phyloP scores from a whole-genome alignment of 2,113 vertebrate genomes.

The Gorsachius goisagi region DNA sequence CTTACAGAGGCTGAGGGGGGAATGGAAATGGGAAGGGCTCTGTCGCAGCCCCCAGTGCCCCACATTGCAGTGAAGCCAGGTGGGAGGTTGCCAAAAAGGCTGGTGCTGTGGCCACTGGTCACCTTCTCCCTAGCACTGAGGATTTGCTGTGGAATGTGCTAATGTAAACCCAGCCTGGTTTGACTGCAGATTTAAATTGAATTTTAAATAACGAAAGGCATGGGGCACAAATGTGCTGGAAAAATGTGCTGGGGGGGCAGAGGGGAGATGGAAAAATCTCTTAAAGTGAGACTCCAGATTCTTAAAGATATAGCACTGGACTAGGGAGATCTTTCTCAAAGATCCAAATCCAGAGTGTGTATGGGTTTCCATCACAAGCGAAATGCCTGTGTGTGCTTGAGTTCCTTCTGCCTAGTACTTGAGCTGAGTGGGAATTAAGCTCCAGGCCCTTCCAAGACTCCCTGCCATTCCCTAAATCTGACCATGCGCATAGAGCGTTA shows the following conservation, averaged over 20 bases:
- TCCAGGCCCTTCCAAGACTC: neutral
- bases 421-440: neutral
- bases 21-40: neutral
- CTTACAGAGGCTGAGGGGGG: neutral
- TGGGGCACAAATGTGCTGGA: neutral
- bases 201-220: neutral
- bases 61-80: rapidly evolving
- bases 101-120: neutral
- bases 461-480: neutral
- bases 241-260: neutral
- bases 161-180: neutral
- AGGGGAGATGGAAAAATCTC: neutral
- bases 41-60: neutral
- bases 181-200: neutral
- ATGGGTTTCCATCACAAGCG: neutral
- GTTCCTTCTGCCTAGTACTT: neutral
- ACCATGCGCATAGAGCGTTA: rapidly evolving
- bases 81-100: neutral
- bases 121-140: neutral
- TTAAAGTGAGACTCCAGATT: neutral
- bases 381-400: rapidly evolving
- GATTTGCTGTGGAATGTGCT: neutral
- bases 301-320: neutral
- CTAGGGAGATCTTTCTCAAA: neutral
- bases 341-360: neutral